Conservation (phyloP, 2,797 vertebrate genomes). For the Siniperca obscura region DNA sequence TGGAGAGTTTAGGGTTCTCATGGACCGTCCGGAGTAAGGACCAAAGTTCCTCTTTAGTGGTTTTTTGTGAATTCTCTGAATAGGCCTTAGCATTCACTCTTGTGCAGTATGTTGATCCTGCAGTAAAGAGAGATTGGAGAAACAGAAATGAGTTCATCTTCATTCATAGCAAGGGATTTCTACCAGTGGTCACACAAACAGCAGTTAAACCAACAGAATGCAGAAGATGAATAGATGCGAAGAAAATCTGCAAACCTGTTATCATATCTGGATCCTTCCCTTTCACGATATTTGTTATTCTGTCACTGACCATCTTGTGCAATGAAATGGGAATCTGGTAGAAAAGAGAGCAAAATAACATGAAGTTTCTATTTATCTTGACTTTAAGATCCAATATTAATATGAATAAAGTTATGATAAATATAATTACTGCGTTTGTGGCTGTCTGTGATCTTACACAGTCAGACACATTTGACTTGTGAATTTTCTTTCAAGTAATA, state of each 20-base stretch:
- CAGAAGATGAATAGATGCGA: neutral
- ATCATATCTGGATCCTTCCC: constrained; percentile 89
- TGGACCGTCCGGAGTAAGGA: constrained; percentile 90
- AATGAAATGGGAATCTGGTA: constrained; percentile 91
- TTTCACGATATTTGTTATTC: constrained; percentile 89
- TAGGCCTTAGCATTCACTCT: constrained; percentile 85
- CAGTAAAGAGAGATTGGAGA: constrained; percentile 5
- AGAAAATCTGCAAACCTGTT: constrained; percentile 83
- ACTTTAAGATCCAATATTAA: neutral
- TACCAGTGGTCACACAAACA: neutral
- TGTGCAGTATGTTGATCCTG: constrained; percentile 90
- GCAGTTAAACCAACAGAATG: neutral
- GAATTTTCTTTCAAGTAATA: neutral
- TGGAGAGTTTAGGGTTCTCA: constrained; percentile 89
- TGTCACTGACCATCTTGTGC: constrained; percentile 95
- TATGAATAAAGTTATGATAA: neutral
- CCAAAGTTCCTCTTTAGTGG: constrained; percentile 91
- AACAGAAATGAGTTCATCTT: neutral
- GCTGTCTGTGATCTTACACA: neutral
- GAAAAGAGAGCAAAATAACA: constrained; percentile 14
- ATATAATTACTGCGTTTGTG: neutral
- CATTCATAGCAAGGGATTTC: neutral
- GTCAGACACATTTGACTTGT: neutral
- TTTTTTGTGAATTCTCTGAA: constrained; percentile 84
- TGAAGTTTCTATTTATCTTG: neutral